Evolutionary conservation across 1,140 invertebrate genomes (phyloP), one percentile per base, ranked within the genome.

Genomic region (Drosophila murphyi): DNA sequence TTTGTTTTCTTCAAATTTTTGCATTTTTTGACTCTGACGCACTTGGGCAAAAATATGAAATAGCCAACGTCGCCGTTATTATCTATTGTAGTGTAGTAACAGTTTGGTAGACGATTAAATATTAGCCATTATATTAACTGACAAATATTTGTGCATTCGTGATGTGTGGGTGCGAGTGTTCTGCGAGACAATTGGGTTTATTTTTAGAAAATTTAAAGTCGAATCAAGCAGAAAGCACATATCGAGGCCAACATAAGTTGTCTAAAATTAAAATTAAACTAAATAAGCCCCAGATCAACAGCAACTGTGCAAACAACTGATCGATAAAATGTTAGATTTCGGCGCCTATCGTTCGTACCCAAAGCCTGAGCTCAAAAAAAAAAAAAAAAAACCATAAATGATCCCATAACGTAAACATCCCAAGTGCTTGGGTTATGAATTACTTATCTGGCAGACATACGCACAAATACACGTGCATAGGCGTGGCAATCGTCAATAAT

Each of bases 221-320:
- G 52, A 80, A 74, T 81, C 81, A 67, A 76, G 69, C 48, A 77
- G 81, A 71, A 86, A 78, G 74, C 67, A 61, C 81, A 68, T 61
- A 39, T 57, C 73, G 68, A 69, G 72, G 76, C 78, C 65, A 78
- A 76, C 60, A 48, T 29, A 71, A 75, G 64, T 47, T 70, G 69
- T 69, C 76, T 82, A 83, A 83, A 88, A 72, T 83, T 87, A 88
- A 77, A 87, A 41, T 31, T 47, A 65, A 62, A 41, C 35, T 47
- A 65, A 62, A 61, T 69, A 50, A 31, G 56, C 12, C 47, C 29
- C 47, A 80, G 56, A 73, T 85, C 62, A 64, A 59, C 55, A 61
- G 56, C 77, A 87, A 87, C 82, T 87, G 82, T 87, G 78, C 68
- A 87, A 87, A 88, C 69, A 87, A 54, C 41, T 70, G 67, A 88